Evolutionary conservation across 2,113 vertebrate species (phyloP).

Genomic region (Microtus montanus): DNA sequence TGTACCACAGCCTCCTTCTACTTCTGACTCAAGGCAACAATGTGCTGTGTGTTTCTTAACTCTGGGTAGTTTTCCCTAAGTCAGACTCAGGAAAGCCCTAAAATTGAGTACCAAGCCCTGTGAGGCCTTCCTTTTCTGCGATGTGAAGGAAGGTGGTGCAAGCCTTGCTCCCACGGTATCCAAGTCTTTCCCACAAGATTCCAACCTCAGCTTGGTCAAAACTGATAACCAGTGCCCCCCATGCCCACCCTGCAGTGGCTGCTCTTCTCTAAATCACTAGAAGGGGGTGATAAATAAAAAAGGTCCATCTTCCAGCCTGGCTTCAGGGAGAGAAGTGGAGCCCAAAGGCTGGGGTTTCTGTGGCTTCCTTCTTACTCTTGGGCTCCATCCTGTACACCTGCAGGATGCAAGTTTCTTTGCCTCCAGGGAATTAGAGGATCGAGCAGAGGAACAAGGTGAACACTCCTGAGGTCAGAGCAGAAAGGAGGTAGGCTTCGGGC

Average conservation of each 20-base stretch:
- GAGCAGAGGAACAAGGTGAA: neutral
- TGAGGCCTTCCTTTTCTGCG: too few species aligned
- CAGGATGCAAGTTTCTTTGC: neutral
- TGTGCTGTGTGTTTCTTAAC: rapidly evolving
- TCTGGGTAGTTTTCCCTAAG: too few species aligned
- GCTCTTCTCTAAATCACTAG: neutral
- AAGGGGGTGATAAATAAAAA: neutral
- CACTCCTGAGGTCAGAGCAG: neutral
- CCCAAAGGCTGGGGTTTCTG: rapidly evolving
- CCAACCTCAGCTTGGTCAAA: too few species aligned
- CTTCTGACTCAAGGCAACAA: neutral
- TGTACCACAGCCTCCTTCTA: neutral
- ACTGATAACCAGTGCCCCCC: too few species aligned
- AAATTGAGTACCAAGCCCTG: neutral
- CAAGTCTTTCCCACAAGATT: neutral
- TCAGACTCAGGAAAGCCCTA: neutral
- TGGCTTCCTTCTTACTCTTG: rapidly evolving
- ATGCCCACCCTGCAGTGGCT: too few species aligned
- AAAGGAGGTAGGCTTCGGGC: neutral
- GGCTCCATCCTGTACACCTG: rapidly evolving
- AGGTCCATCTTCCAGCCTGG: neutral
- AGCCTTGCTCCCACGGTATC: rapidly evolving
- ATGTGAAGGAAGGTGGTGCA: rapidly evolving
- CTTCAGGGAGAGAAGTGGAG: neutral
- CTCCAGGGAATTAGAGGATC: rapidly evolving